Evolutionary conservation across 1,140 invertebrate species (phyloP).

Genomic region (Rhyacophila brunnea): DNA sequence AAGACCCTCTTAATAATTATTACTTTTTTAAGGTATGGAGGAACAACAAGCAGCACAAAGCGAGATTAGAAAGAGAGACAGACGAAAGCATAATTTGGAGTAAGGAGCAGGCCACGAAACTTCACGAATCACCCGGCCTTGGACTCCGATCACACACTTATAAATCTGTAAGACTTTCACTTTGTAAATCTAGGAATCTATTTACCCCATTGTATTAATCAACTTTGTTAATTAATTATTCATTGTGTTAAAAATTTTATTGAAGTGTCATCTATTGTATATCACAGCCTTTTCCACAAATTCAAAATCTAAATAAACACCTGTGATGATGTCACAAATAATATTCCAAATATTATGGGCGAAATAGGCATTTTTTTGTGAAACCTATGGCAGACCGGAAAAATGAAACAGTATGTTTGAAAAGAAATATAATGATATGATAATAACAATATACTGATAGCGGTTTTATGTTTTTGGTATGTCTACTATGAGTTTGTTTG

Average conservation of each 20-base stretch:
- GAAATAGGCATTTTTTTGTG: too few species aligned
- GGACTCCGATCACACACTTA: constrained; percentile 40
- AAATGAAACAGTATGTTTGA: too few species aligned
- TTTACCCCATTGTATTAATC: too few species aligned
- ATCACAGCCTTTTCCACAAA: too few species aligned
- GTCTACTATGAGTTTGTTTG: too few species aligned
- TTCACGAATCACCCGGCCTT: constrained; percentile 55
- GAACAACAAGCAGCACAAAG: constrained; percentile 64
- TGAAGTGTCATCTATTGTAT: not conserved
- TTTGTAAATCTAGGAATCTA: constrained; percentile 5
- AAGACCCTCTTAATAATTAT: not conserved
- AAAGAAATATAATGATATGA: too few species aligned
- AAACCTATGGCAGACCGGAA: too few species aligned
- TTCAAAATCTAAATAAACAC: not conserved
- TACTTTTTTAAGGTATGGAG: constrained; percentile 52
- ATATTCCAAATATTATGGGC: too few species aligned
- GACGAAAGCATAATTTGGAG: constrained; percentile 66
- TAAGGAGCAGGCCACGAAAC: constrained; percentile 64
- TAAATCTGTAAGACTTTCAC: constrained; percentile 44
- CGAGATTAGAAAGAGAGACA: constrained; percentile 65
- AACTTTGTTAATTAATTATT: not conserved
- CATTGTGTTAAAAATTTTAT: not conserved
- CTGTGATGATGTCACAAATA: too few species aligned
- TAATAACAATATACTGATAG: too few species aligned
- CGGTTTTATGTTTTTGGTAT: too few species aligned